Base-by-base conservation (phyloP, 2,888 invertebrate genomes). In the Dioctria rufipes region DNA sequence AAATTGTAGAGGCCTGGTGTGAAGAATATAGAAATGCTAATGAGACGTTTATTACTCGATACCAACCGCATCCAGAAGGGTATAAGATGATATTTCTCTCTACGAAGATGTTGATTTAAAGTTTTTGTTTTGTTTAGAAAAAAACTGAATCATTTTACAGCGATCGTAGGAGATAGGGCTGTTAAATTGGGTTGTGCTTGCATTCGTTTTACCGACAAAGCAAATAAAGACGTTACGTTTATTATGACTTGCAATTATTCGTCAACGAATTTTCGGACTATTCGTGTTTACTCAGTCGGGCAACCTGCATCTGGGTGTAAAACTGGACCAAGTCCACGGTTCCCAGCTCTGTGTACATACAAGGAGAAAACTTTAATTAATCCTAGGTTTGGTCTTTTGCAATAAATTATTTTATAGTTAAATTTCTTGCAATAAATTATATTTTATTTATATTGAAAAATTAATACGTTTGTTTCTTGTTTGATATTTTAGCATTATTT, bases 71-170 rank as follows among this genome's bases (percentile, higher is more conserved):
- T 63, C 66, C 73, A 4, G 46, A 77, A 71, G 78, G 78, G 83
- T 81, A 82, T 25, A 25, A 43, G n/a, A 69, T 11, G n/a, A 3
- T 39, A 46, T 42, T 25, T 46, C 11, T 25, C 25, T 25, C 25
- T 25, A 25, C 25, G 2, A 25, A 25, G 25, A 25, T 25, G 25
- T 61, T 37, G 1, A 67, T 43, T n/a, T 60, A 80, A 39, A 61
- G 2, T 39, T 51, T n/a, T n/a, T 54, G 8, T 4, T 54, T 54
- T 54, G 8, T 25, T 2, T 2, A 83, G 83, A 37, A 83, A 83
- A 79, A 71, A 78, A 75, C 82, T 83, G 54, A 84, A 84, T 0
- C 85, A 85, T 73, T 85, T 85, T 78, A 84, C 84, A 4, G 81
- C 82, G 8, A 82, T 85, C 80, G 81, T 82, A 3, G 63, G 71